Conservation (phyloP, 2,888 invertebrate genomes). For the Platerodrilus igneus region DNA sequence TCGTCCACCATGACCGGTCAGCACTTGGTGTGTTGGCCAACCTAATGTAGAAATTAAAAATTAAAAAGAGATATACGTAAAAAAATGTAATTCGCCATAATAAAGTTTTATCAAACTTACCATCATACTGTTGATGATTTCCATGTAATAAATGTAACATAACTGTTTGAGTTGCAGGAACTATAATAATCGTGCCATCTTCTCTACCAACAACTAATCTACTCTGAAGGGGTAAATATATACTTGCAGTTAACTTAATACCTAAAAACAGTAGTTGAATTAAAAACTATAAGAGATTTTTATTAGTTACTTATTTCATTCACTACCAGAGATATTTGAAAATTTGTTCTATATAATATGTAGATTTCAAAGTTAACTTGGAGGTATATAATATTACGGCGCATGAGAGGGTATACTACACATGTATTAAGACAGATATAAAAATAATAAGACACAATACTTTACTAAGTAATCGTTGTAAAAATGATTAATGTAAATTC, state of each 20-base stretch:
- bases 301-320: no score
- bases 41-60: constrained; percentile 51
- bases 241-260: constrained; percentile 85
- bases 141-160: constrained; percentile 88
- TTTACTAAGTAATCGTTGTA: no score
- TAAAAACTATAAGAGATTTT: background rate
- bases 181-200: constrained; percentile 93
- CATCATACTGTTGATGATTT: constrained; percentile 74
- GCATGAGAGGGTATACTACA: no score
- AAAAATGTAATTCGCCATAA: constrained; percentile 1
- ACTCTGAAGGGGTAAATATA: constrained; percentile 90
- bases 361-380: no score
- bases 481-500: no score
- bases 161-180: constrained; percentile 93
- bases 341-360: no score
- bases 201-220: constrained; percentile 90
- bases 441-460: no score
- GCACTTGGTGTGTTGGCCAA: constrained; percentile 85
- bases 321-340: no score
- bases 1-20: constrained; percentile 85
- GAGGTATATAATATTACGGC: no score
- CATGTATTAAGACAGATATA: no score
- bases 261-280: constrained; percentile 38
- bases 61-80: constrained; percentile 4
- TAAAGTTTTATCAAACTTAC: constrained; percentile 44